Evolutionary conservation across 2,888 invertebrate species (phyloP), one percentile per base, ranked within the genome.

Genomic region (Melipona beecheii): DNA sequence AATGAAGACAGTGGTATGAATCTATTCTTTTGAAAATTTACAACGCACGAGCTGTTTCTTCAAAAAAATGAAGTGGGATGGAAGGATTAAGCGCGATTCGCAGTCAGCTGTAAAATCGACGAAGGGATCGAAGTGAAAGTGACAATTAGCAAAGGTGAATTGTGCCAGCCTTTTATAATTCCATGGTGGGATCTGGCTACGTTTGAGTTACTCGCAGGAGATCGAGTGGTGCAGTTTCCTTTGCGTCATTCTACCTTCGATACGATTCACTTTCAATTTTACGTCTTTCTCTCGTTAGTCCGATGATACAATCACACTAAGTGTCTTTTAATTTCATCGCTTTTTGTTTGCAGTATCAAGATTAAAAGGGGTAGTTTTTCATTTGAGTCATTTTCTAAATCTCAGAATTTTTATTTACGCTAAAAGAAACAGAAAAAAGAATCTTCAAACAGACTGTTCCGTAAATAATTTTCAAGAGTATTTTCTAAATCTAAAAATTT

Each of bases 91-190:
- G 17, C n/a, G 3, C 21, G 58, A 56, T 66, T 62, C 50, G 70
- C 49, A 75, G 71, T 68, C 64, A 78, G 75, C 68, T 69, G 24
- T 69, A 83, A 72, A 73, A 71, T 84, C 64, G 75, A 85, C 66
- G 79, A 80, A 88, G 82, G 80, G 77, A 78, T 81, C 73, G 89
- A 77, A 91, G 93, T 93, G 93, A 93, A 93, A 93, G 93, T 92
- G 86, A 91, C 87, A 91, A 92, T 93, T 91, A 90, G 89, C 87
- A 90, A 90, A 92, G 86, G 90, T 81, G 84, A 86, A 84, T 87
- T 85, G 85, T 82, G 81, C 78, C 64, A 60, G 81, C 75, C 81
- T 84, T 87, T 85, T 84, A 81, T 75, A 71, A 83, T 79, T 72
- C 69, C 71, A 85, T 84, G 87, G 90, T 91, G 90, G 91, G 91